Evolutionary conservation across 2,113 vertebrate genomes (phyloP).

Genomic region (Crotophaga sulcirostris): DNA sequence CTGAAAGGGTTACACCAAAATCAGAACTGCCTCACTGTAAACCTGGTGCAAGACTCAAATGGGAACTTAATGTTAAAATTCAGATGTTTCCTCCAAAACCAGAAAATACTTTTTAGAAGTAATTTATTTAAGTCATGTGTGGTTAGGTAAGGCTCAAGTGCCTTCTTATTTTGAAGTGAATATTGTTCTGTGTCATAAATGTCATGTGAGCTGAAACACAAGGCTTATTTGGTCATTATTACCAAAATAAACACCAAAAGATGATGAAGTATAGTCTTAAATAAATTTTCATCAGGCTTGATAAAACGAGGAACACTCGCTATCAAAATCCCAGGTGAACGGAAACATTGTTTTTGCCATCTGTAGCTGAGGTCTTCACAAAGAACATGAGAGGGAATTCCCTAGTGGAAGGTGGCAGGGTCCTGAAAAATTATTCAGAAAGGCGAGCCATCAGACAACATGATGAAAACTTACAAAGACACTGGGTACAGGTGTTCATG

Average conservation of each 20-base stretch:
- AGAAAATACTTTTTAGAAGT: background rate
- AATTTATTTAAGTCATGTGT: background rate
- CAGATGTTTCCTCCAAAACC: background rate
- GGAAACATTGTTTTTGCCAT: background rate
- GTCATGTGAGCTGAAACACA: background rate
- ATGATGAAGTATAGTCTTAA: constrained; percentile 28
- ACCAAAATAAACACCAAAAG: constrained; percentile 14
- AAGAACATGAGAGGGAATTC: background rate
- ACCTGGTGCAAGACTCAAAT: background rate
- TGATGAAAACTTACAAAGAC: background rate
- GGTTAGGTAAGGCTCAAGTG: background rate
- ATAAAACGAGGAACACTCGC: background rate
- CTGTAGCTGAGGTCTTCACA: background rate
- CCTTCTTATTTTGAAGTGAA: background rate
- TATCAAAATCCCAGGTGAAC: background rate
- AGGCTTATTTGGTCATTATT: background rate
- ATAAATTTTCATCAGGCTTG: background rate
- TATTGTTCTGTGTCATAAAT: background rate
- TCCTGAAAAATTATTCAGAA: background rate
- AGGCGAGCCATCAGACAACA: background rate
- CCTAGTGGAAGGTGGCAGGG: background rate
- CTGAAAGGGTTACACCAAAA: background rate
- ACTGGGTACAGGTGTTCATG: background rate
- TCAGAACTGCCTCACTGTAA: background rate
- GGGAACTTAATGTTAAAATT: background rate